These are phyloP conservation scores for Trinectes maculatus DNA, from an alignment of 2,113 vertebrate species.

Conservation along the genomic window DNA sequence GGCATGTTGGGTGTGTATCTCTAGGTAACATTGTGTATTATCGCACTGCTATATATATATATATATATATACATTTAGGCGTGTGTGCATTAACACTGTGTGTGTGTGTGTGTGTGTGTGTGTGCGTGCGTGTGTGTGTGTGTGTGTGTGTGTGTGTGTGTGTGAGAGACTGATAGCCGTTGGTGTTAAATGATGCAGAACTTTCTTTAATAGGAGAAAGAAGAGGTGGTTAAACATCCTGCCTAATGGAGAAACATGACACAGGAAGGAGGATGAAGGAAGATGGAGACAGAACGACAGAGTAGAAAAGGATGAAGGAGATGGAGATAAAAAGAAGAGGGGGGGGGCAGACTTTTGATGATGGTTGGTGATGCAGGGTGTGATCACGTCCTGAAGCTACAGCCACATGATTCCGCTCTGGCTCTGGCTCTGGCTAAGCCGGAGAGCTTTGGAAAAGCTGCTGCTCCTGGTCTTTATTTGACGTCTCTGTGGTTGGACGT, in stretches of 20 bases:
- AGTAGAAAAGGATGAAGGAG: neutral
- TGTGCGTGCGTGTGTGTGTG: constrained; percentile 15
- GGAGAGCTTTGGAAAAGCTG: too few relatives aligned
- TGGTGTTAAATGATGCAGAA: constrained; percentile 84
- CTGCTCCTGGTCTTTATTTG: too few relatives aligned
- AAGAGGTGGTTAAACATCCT: constrained; percentile 86
- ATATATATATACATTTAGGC: constrained; percentile 5
- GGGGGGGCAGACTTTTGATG: too few relatives aligned
- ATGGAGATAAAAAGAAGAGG: neutral
- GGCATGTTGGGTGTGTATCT: neutral
- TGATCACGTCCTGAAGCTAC: too few relatives aligned
- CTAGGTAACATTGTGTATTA: neutral
- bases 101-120: constrained; percentile 10
- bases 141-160: constrained; percentile 36
- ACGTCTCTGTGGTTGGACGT: too few relatives aligned
- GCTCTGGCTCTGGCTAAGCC: too few relatives aligned
- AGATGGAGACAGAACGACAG: constrained; percentile 4
- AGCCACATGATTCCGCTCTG: too few relatives aligned
- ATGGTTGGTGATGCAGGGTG: too few relatives aligned
- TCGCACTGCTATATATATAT: neutral
- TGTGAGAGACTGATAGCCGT: constrained; percentile 81
- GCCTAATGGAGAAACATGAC: constrained; percentile 81
- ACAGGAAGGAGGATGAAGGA: neutral
- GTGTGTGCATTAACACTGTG: neutral
- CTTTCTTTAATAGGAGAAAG: constrained; percentile 82